Evolutionary conservation across 2,113 vertebrate genomes (phyloP), one percentile per base, ranked within the genome.

Genomic region (Phrynosoma blainvillii): DNA sequence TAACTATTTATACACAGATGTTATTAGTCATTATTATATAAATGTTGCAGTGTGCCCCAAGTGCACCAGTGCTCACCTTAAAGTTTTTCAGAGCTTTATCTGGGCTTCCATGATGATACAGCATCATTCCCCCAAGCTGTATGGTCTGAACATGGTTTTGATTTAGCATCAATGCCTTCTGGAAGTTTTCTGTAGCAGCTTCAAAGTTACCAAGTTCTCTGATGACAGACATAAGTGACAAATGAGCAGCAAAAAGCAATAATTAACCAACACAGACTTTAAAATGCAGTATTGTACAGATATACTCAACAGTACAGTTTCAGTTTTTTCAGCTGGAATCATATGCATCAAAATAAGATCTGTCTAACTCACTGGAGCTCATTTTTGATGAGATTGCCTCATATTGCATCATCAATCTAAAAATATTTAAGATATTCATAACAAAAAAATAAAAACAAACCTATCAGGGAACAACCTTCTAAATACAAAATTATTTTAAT

Each of bases 91-190:
- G 96, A 40, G 99, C 99, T 91, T 99, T 98, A 89, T 98, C 98
- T 88, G 99, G 95, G 62, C 97, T 99, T 90, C 99, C 99, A 3
- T 99, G 98, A 93, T 99, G 98, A 91, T 99, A 99, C 20, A 99
- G 97, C 98, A 99, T 99, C 97, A 98, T 98, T 52, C 99, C 99
- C 32, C 98, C 96, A 12, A 99, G 97, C 95, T 99, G 99, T 11
- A 99, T 97, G 0, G 98, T 99, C 96, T 99, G 98, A 74, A 99
- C 98, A 6, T 99, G 99, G 93, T 99, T 99, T 92, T 99, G 99
- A 95, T 99, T 98, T 89, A 99, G 92, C 94, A 99, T 95, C 42
- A 99, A 96, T 32, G 99, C 98, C 94, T 98, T 99, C 95, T 99
- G 98, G 89, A 99, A 99, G 93, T 96, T 99, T 93, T 99, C 99